Evolutionary conservation across 2,113 vertebrate genomes (phyloP), one percentile per base, ranked within the genome.

Genomic region (Callipepla squamata): DNA sequence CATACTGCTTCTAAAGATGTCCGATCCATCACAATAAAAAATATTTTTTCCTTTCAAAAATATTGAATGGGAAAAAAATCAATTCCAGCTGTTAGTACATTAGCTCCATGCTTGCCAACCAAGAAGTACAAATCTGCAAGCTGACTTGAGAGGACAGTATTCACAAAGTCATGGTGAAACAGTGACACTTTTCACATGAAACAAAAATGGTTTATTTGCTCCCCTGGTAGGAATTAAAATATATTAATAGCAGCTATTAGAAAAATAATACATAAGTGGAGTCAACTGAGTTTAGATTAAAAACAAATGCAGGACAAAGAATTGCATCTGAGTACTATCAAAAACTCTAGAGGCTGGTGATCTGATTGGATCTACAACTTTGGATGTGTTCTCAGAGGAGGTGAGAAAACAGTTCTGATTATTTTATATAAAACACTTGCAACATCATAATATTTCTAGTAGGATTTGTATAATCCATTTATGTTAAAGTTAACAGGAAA

Each of bases 101-200:
- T 44, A 94, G 57, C 36, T 86, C 85, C 38, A 92, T 74, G 66
- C 75, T 80, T 92, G 78, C 80, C 92, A 93, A 58, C 74, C 53
- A 91, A 92, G 88, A 95, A 95, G 93, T 9, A 95, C 17, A 91
- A 94, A 81, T 86, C 59, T 94, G 84, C 59, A 87, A 95, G 92
- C 36, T 47, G 23, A 61, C 23, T 51, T 55, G 7, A 73, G 32
- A 36, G 47, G 38, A 76, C n/a, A 85, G 26, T 7, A 20, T 5
- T 66, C 13, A 58, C 34, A 61, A 89, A 92, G 69, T 70, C 15
- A 80, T 84, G 61, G 22, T 23, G 66, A 63, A 94, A 76, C 2
- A 47, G 21, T 61, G 45, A 61, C 16, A 63, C 53, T 20, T 62
- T 18, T 36, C 36, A 53, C 9, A 50, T 16, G 17, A 82, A 91